phyloP scores from a whole-genome alignment of 2,888 invertebrate species.

The Julus scanicus region DNA sequence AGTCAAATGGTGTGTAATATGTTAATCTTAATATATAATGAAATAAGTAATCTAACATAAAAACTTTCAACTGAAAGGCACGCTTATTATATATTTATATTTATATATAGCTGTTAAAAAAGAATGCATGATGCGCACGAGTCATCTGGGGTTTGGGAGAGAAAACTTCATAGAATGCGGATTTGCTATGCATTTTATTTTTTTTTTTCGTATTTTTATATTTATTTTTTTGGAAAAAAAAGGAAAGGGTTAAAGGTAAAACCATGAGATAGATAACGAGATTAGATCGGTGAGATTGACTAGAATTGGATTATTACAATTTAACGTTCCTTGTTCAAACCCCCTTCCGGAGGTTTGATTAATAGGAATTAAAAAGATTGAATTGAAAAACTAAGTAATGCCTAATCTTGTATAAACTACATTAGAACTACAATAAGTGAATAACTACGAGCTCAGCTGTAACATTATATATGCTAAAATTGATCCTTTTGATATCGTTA shows the following conservation, averaged over 20 bases:
- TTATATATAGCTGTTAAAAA: constrained; percentile 10
- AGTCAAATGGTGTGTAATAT: neutral
- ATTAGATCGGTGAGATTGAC: constrained; percentile 36
- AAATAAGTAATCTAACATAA: constrained; percentile 13
- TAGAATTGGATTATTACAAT: constrained; percentile 37
- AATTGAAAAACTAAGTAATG: constrained; percentile 32
- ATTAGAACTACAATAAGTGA: constrained; percentile 37
- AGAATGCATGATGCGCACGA: constrained; percentile 27
- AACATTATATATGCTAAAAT: constrained; percentile 41
- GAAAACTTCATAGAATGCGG: neutral
- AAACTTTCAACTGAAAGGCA: constrained; percentile 27
- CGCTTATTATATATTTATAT: constrained; percentile 30
- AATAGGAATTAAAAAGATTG: constrained; percentile 31
- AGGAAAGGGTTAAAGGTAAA: neutral
- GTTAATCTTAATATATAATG: neutral
- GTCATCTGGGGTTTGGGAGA: constrained; percentile 21
- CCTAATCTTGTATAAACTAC: constrained; percentile 34
- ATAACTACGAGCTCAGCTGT: constrained; percentile 35
- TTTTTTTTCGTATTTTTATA: constrained; percentile 1
- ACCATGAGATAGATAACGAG: constrained; percentile 39
- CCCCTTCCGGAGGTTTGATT: constrained; percentile 12
- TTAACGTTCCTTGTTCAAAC: neutral
- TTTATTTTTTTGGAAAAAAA: neutral
- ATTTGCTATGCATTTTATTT: constrained; percentile 37
- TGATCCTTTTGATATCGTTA: constrained; percentile 40